A percentile compares a stretch with the other conserved stretches of the same genome.
Conservation (phyloP, 2,888 invertebrate genomes). For the Cyclophora punctaria region DNA sequence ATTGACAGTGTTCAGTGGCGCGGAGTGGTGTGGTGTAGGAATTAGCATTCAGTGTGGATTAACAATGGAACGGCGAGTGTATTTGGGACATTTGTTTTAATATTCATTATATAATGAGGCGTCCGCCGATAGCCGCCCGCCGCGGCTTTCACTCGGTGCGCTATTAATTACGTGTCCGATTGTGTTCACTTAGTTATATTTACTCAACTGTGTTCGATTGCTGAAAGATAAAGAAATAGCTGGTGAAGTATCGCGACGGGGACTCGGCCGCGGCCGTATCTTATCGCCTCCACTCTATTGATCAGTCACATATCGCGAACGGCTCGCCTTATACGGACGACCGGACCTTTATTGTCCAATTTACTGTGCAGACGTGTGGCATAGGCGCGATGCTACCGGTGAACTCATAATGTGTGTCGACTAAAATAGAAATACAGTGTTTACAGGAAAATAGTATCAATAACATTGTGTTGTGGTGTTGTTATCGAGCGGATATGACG, state of each 20-base stretch:
- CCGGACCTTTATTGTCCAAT: conserved; percentile 68
- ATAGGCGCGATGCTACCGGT: conserved; percentile 66
- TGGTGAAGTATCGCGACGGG: conserved; percentile 37
- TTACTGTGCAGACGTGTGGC: conserved; percentile 59
- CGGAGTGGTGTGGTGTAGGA: conserved; percentile 10
- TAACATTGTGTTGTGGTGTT: conserved; percentile 71
- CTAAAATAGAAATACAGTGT: conserved; percentile 69
- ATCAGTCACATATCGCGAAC: conserved; percentile 70
- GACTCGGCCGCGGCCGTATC: conserved; percentile 54
- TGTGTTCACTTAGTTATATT: conserved; percentile 64
- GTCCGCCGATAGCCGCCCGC: conserved; percentile 44
- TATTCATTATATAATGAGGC: conserved; percentile 70
- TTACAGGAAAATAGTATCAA: conserved; percentile 71
- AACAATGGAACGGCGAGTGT: conserved; percentile 41
- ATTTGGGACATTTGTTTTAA: conserved; percentile 65
- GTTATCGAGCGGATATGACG: conserved; percentile 70
- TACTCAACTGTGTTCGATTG: conserved; percentile 68
- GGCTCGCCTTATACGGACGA: conserved; percentile 66
- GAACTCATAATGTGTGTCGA: conserved; percentile 70
- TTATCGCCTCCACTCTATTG: conserved; percentile 68
- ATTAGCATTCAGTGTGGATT: conserved; percentile 29
- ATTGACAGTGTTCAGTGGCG: conserved; percentile 20
- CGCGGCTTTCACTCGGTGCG: conserved; percentile 63
- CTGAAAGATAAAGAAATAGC: conserved; percentile 67
- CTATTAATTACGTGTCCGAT: conserved; percentile 65